Percentiles rank a stretch among this genome's conserved stretches.
Conservation (phyloP, 2,888 invertebrate species). For the Pollenia griseotomentosa region DNA sequence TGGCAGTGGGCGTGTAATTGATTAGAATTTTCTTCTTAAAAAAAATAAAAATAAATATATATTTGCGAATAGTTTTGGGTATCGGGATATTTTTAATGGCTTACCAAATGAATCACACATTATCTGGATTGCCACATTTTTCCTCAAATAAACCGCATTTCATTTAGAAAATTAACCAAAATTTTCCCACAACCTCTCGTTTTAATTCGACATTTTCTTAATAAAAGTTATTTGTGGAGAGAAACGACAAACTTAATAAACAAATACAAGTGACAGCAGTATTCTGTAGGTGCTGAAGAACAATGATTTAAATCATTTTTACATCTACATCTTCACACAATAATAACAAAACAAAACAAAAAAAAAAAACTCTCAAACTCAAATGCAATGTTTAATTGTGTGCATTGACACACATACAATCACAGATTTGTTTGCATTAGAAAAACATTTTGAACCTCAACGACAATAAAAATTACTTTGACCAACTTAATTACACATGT, state of each 20-base stretch:
- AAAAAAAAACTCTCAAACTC: slow-evolving; percentile 3
- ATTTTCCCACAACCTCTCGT: not conserved
- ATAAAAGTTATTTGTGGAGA: slow-evolving; percentile 12
- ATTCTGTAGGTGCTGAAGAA: slow-evolving; percentile 64
- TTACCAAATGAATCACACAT: too few species aligned
- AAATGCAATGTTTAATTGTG: slow-evolving; percentile 64
- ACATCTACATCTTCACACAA: slow-evolving; percentile 31
- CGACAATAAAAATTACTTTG: slow-evolving; percentile 56
- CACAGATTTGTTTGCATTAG: slow-evolving; percentile 61
- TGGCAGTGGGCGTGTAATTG: too few species aligned
- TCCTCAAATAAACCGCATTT: too few species aligned
- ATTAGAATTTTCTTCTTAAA: too few species aligned
- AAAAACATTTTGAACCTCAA: slow-evolving; percentile 58
- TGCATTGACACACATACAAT: slow-evolving; percentile 64
- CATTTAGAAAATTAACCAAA: not conserved
- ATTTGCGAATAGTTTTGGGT: too few species aligned
- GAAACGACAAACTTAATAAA: slow-evolving; percentile 52
- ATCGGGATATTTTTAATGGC: too few species aligned
- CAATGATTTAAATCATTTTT: slow-evolving; percentile 63
- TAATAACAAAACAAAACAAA: not conserved
- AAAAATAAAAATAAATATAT: too few species aligned
- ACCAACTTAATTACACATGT: slow-evolving; percentile 66
- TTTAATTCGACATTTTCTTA: not conserved
- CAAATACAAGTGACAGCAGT: slow-evolving; percentile 48
- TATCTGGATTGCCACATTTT: too few species aligned